Evolutionary conservation across 2,113 vertebrate species (phyloP), one percentile per base, ranked within the genome.

Genomic region (Epinephelus cyanopodus): DNA sequence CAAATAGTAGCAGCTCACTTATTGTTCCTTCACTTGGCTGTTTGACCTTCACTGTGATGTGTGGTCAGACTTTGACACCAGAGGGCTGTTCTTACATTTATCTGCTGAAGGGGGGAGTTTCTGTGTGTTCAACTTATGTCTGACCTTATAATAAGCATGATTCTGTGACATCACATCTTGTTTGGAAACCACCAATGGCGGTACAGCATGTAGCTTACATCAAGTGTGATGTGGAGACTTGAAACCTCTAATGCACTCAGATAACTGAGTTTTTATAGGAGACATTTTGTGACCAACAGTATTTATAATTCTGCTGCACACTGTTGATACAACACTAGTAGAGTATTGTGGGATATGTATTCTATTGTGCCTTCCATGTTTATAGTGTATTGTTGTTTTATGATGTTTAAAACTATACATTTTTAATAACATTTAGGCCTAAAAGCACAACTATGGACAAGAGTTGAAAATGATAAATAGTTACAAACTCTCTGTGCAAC

Each of bases 31-130:
- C 19, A 58, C 27, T n/a, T 19, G 33, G 21, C 12, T 42, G 13
- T 77, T 29, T 77, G 73, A 65, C 50, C 65, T 64, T 70, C 17
- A 71, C 4, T 57, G 50, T 64, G 33, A 56, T 47, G 18, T 4
- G 19, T 23, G 33, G 42, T 29, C 9, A 33, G 17, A 17, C 1
- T 47, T 50, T 15, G 21, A 47, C 12, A n/a, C 12, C 14, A 21
- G n/a, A 70, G 48, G 23, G 33, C 25, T 63, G 18, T 62, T 61
- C 14, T 27, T 7, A 42, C n/a, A 52, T 29, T 10, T 4, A 39
- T 15, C 12, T 60, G n/a, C 7, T 7, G 52, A 50, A 15, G 12
- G 15, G 15, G 12, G 3, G 52, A 0, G 10, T 13, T 60, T 47
- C 19, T 82, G 37, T 48, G 37, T 25, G 45, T 39, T 37, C 11